Conservation (phyloP, 2,113 vertebrate species). For the Terrapene triunguis region DNA sequence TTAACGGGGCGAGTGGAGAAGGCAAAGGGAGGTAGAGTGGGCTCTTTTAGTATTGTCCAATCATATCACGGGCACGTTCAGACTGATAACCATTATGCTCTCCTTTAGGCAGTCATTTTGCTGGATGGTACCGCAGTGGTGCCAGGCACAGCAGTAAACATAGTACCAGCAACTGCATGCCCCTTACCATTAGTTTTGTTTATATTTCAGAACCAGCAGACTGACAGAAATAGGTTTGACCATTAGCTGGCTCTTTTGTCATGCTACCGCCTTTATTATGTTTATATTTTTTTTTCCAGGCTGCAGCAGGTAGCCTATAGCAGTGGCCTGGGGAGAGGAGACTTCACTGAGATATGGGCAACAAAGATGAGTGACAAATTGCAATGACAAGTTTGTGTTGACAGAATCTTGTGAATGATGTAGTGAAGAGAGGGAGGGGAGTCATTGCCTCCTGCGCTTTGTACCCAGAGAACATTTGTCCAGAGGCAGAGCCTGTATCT, state of each 20-base stretch:
- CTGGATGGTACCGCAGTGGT: not conserved
- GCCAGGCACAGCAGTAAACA: not conserved
- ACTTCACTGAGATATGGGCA: not conserved
- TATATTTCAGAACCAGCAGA: not conserved
- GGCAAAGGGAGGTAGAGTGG: not conserved
- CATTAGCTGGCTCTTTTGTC: slow-evolving; percentile 46
- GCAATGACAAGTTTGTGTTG: not conserved
- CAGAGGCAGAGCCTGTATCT: not conserved
- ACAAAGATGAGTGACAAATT: slow-evolving; percentile 38
- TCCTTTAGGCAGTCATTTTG: slow-evolving; percentile 27
- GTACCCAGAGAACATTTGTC: not conserved
- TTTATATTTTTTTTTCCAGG: not conserved
- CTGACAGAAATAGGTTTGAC: slow-evolving; percentile 20
- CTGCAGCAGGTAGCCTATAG: slow-evolving; percentile 33
- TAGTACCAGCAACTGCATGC: not conserved
- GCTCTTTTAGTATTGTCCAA: not conserved
- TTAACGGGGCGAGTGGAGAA: not conserved
- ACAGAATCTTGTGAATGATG: not conserved
- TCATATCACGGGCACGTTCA: not conserved
- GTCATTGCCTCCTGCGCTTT: not conserved
- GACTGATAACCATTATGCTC: not conserved
- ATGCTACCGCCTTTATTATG: slow-evolving; percentile 1
- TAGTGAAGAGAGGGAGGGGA: not conserved
- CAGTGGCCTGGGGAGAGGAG: slow-evolving; percentile 18
- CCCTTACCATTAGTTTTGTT: not conserved